Evolutionary conservation across 2,888 invertebrate species (phyloP), one percentile per base, ranked within the genome.

Genomic region (Shargacucullia verbasci): DNA sequence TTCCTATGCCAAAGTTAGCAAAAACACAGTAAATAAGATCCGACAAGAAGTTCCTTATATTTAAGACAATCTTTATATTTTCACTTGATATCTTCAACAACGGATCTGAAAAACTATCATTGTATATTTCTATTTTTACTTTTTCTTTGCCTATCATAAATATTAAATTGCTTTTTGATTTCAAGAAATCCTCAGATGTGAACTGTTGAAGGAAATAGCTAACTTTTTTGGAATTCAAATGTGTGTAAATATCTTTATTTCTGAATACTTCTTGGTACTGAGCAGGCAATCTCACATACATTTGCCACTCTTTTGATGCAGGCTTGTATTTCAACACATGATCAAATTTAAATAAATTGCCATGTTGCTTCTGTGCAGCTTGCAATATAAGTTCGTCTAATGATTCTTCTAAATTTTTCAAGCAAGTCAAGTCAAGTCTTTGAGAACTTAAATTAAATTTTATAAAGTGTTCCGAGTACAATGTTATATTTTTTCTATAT

Each of bases 401-500:
- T 20, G 77, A 50, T 34, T 72, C 73, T 13, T 67, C 62, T 2
- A 73, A 37, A n/a, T 80, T 69, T 59, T 84, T 88, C 2, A 85
- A 63, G 50, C 41, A 64, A n/a, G n/a, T n/a, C n/a, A n/a, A n/a
- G 2, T 47, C 39, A 12, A 52, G 59, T 40, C 58, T 62, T 37
- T 73, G 70, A 25, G 48, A 46, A 52, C 67, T 62, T 8, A 59
- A 20, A n/a, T 66, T 72, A 37, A 66, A 73, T 69, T 79, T 85
- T 10, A 92, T 86, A 49, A 93, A 92, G 58, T 91, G 80, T 72
- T 91, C 89, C 0, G 88, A 80, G 43, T 78, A 78, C 20, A 93
- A 44, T 15, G 48, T 40, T 2, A 86, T 66, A 33, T 68, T 52
- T 61, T 88, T 88, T 31, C 66, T 76, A 49, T 88, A 89, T 2